Evolutionary conservation across 1,140 invertebrate genomes (phyloP), one percentile per base, ranked within the genome.

Genomic region (Formica exsecta): DNA sequence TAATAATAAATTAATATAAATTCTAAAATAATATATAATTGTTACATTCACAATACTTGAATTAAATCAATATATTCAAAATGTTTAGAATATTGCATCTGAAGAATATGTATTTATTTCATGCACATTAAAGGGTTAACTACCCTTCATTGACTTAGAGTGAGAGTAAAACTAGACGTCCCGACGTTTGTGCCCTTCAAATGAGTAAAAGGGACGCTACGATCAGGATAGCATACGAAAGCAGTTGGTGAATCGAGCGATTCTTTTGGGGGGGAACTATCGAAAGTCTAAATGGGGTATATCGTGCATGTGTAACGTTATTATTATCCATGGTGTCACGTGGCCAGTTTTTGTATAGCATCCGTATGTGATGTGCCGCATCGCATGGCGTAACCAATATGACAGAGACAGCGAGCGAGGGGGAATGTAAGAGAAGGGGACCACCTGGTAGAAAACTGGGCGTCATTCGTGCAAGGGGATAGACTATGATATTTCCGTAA

Each of bases 371-470:
- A 70, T 41, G 76, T 16, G 32, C 9, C 9, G 77, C 36, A 41
- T 68, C 13, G 77, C 25, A 41, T 68, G 19, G 57, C 51, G 62
- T 61, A 57, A 62, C 51, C 32, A 73, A 73, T 81, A 81, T 59
- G 79, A 73, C 66, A 54, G 54, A 61, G 54, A 81, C 25, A 41
- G 66, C 32, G 32, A 61, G 25, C 38, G 36, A 61, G 22, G 38
- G 25, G 61, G 66, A 36, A 36, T 3, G 19, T 65, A 22, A 29
- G 44, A 86, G 86, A 73, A 68, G 84, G 76, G 65, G 89, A 86
- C 88, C 88, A 91, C 90, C 90, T 91, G 91, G 90, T 79, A 85
- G 77, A 65, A 85, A 73, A 83, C 54, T 61, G 65, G 4, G 19
- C 32, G 73, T 65, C 65, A 57, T 65, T 77, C 22, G n/a, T 68